Base-by-base conservation (phyloP, 2,797 vertebrate species). In the Poecilia velifera region DNA sequence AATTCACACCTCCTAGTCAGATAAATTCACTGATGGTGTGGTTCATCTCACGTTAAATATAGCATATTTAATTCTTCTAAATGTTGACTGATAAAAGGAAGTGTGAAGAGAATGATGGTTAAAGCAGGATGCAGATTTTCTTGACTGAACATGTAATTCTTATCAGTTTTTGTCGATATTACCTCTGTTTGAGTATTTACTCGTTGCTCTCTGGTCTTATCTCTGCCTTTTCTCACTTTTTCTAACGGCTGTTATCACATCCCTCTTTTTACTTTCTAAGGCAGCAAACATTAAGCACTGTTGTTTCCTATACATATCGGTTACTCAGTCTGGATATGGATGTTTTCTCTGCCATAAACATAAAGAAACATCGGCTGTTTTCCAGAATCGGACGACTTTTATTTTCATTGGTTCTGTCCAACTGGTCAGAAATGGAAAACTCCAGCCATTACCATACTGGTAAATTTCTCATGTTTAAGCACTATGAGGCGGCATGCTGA, bases 161-260 rank as follows among this genome's bases (percentile, higher is more conserved):
- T 79, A 41, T 71, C 75, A 6, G 53, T 46, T 77, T 55, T 41
- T 47, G 73, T 55, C 1, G 0, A 73, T 31, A 72, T 81, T 57
- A 13, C 59, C 77, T 76, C 71, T 36, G 51, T 45, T 80, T 80
- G 18, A 70, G 36, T 79, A 72, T 83, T 83, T 77, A 62, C 81
- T 16, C 57, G 20, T n/a, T 49, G 43, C 49, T 45, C 16, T 59
- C 47, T 10, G n/a, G 28, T 77, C 53, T 77, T 76, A 68, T 77
- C 31, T 46, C 41, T 25, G 34, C 45, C n/a, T 47, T 70, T 73
- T 82, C 74, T 71, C 75, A 31, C 78, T 64, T 22, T 72, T 57
- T 36, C 72, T 70, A 39, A 28, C 10, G 41, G 20, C 0, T 20
- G 39, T 76, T 59, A 62, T 85, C 80, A 12, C 28, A 2, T 64